phyloP scores from a whole-genome alignment of 2,113 vertebrate genomes.

The Xenopus borealis region DNA sequence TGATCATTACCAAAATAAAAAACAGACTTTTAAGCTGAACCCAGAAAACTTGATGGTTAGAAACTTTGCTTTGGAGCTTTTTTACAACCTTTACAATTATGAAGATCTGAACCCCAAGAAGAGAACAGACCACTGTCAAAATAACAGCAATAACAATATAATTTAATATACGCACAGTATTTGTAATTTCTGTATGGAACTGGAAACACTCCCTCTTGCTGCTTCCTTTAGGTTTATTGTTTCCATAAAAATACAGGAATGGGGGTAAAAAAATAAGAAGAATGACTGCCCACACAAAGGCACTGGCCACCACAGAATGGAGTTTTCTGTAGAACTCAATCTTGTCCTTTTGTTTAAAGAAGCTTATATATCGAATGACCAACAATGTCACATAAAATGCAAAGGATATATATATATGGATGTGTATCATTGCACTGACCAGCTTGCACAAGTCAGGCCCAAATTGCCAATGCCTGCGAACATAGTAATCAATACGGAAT shows the following conservation, averaged over 20 bases:
- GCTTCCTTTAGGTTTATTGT: background rate
- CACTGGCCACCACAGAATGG: conserved; percentile 67
- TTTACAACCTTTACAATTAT: conserved; percentile 59
- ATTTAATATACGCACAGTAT: conserved; percentile 57
- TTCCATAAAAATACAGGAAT: conserved; percentile 64
- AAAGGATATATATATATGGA: conserved; percentile 90
- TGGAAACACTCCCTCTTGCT: conserved; percentile 62
- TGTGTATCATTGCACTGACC: conserved; percentile 82
- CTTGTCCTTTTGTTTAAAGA: conserved; percentile 68
- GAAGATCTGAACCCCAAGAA: conserved; percentile 68
- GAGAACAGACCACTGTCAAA: conserved; percentile 49
- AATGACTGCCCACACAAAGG: conserved; percentile 67
- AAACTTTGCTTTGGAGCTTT: conserved; percentile 57
- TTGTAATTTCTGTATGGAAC: conserved; percentile 60
- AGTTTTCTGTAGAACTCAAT: conserved; percentile 70
- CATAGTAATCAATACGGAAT: conserved; percentile 80
- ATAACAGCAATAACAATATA: conserved; percentile 60
- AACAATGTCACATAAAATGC: conserved; percentile 80
- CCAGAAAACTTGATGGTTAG: conserved; percentile 80
- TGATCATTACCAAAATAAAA: conserved; percentile 78
- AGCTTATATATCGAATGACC: conserved; percentile 68
- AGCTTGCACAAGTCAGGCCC: conserved; percentile 61
- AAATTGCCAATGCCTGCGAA: conserved; percentile 57
- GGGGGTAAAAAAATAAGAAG: conserved; percentile 57
- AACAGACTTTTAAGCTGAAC: conserved; percentile 80